Evolutionary conservation across 2,797 vertebrate species (phyloP).

Genomic region (Gymnopithys bicolor): DNA sequence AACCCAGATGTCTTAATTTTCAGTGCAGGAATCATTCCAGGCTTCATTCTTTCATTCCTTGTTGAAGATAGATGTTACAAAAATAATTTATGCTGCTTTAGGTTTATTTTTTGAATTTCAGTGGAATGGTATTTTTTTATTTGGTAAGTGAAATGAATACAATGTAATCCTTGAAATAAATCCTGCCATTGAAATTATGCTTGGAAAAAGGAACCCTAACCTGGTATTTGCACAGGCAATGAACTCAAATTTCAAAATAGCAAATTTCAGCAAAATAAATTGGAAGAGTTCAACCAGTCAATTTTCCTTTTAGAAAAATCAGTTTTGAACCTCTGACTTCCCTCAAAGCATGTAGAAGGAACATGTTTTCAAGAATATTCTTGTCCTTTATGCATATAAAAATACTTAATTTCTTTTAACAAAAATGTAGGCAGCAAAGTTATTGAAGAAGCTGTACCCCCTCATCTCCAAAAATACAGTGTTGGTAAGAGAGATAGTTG

Average conservation of each 20-base stretch:
- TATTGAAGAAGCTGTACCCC: background rate
- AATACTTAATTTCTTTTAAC: background rate
- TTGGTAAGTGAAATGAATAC: conserved; percentile 3
- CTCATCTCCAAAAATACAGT: background rate
- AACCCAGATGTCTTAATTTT: conserved; percentile 20
- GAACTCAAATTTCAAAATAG: conserved; percentile 16
- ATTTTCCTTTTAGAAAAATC: background rate
- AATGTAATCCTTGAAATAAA: conserved; percentile 25
- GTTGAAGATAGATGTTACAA: conserved; percentile 3
- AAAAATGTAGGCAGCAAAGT: background rate
- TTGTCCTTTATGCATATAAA: background rate
- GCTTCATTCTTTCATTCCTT: background rate
- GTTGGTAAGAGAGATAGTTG: background rate
- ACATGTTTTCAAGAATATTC: background rate
- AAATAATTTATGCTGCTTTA: conserved; percentile 13
- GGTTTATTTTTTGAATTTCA: conserved; percentile 35
- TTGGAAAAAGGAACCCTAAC: conserved; percentile 1
- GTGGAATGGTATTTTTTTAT: background rate
- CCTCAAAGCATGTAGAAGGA: background rate
- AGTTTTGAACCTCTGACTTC: background rate
- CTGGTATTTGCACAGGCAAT: background rate
- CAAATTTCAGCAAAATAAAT: conserved; percentile 32
- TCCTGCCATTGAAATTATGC: background rate
- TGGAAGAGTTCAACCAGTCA: background rate
- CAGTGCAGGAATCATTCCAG: conserved; percentile 23